Evolutionary conservation across 2,888 invertebrate species (phyloP).

Genomic region (Monochamus alternatus): DNA sequence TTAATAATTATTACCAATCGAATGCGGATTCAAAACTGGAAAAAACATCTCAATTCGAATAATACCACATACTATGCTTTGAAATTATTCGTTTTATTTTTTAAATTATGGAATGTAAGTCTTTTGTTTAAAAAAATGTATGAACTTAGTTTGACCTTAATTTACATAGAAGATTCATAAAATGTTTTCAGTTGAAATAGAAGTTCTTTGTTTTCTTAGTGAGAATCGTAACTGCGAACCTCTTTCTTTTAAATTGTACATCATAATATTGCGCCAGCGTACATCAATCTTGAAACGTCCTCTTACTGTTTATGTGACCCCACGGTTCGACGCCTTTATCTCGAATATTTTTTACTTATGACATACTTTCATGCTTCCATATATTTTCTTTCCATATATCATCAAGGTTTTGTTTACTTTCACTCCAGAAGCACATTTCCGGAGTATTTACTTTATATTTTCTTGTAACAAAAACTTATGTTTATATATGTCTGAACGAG

Average conservation of each 20-base stretch:
- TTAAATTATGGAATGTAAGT: too few relatives aligned
- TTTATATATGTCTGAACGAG: too few relatives aligned
- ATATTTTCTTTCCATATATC: slow-evolving; percentile 16
- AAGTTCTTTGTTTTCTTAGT: slow-evolving; percentile 12
- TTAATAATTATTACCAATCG: too few relatives aligned
- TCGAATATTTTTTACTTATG: slow-evolving; percentile 17
- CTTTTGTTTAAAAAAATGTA: neutral
- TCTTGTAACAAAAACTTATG: neutral
- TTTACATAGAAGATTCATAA: neutral
- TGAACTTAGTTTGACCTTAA: neutral
- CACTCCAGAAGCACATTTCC: neutral
- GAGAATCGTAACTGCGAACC: neutral
- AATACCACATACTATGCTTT: too few relatives aligned
- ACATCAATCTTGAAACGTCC: slow-evolving; percentile 25
- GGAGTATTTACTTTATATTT: neutral
- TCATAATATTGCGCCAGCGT: slow-evolving; percentile 6
- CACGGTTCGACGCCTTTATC: slow-evolving; percentile 22
- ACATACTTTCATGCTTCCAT: neutral
- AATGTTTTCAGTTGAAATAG: slow-evolving; percentile 6
- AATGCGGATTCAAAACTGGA: too few relatives aligned
- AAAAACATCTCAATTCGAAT: too few relatives aligned
- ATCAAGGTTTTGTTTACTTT: slow-evolving; percentile 14
- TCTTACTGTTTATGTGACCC: slow-evolving; percentile 23
- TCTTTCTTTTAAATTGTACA: slow-evolving; percentile 26
- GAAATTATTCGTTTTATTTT: too few relatives aligned